These are phyloP conservation scores for Microcebus ravelobensis DNA, from an alignment of 2,113 vertebrate species.

Conservation along the genomic window DNA sequence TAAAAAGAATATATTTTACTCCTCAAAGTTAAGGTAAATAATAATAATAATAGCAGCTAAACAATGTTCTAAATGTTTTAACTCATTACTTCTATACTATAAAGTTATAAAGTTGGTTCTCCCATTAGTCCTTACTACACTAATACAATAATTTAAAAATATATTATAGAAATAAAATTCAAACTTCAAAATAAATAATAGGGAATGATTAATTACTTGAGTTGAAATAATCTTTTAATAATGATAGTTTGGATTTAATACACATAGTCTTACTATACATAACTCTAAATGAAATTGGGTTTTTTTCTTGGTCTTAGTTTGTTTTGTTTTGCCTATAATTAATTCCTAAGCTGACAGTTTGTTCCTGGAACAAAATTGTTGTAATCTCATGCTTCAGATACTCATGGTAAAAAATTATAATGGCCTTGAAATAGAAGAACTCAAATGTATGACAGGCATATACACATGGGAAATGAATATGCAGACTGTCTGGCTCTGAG, in stretches of 20 bases:
- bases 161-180: background rate
- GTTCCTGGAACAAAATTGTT: constrained; percentile 6
- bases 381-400: constrained; percentile 2
- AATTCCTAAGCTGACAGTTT: constrained; percentile 1
- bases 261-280: background rate
- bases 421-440: constrained; percentile 30
- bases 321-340: constrained; percentile 54
- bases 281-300: background rate
- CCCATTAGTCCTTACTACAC: background rate
- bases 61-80: background rate
- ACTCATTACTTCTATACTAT: background rate
- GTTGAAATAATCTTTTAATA: background rate
- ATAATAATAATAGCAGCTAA: background rate
- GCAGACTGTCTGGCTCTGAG: background rate
- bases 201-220: background rate
- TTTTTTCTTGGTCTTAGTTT: background rate
- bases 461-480: background rate
- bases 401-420: constrained; percentile 13
- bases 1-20: background rate
- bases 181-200: constrained; percentile 20
- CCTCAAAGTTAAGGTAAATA: background rate
- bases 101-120: background rate
- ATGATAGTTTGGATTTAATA: background rate
- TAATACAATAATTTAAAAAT: background rate
- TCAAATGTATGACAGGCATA: background rate